Conservation (phyloP, 2,113 vertebrate genomes). For the Brienomyrus longianalis region DNA sequence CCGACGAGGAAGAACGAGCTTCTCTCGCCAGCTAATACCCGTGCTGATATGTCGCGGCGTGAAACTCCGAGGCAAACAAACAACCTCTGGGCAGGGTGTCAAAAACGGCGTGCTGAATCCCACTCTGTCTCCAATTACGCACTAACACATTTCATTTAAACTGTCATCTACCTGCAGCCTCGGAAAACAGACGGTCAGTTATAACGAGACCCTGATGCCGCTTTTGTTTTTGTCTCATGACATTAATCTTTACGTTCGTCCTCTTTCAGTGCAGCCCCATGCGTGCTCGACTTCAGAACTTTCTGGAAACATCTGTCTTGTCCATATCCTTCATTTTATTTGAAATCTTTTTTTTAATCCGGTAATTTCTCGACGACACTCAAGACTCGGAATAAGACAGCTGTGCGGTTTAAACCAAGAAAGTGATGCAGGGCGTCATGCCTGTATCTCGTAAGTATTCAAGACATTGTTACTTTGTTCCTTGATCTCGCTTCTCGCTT, state of each 20-base stretch:
- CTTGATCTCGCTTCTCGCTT: neutral
- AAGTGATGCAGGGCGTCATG: neutral
- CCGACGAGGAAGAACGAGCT: neutral
- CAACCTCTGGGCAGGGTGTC: neutral
- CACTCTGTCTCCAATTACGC: constrained; percentile 2
- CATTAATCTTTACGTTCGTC: neutral
- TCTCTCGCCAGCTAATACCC: neutral
- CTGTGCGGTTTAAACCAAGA: neutral
- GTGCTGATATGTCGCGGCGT: neutral
- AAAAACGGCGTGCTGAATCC: neutral
- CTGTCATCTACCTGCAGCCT: neutral
- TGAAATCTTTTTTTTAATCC: neutral
- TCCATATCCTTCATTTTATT: neutral
- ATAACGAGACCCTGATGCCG: neutral
- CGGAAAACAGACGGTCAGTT: neutral
- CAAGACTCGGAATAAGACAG: neutral
- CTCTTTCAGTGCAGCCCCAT: neutral
- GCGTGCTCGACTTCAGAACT: neutral
- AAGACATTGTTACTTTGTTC: neutral
- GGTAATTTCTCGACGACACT: too few species aligned
- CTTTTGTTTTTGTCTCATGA: neutral
- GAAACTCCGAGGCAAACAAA: neutral
- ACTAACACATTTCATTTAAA: neutral
- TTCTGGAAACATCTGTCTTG: neutral
- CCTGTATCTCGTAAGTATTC: neutral